Conservation (phyloP, 2,888 invertebrate species). For the Pediacus dermestoides region DNA sequence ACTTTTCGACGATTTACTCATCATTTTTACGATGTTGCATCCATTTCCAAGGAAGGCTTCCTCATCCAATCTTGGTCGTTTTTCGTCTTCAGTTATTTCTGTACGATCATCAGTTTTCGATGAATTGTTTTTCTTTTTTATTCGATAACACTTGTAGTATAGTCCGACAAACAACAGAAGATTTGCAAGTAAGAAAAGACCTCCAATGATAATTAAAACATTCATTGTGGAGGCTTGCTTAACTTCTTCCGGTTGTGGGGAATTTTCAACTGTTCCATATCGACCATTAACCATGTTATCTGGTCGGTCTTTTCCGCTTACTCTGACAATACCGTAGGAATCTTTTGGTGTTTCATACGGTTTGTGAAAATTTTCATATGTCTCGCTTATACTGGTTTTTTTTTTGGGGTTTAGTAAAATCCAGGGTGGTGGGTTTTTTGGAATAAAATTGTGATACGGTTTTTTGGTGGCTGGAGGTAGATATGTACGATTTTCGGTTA, state of each 20-base stretch:
- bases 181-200: conserved; percentile 71
- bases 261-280: conserved; percentile 45
- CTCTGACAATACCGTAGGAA: conserved; percentile 25
- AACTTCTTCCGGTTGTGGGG: conserved; percentile 43
- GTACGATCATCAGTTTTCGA: conserved; percentile 53
- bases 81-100: conserved; percentile 33
- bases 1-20: conserved; percentile 51
- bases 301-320: conserved; percentile 21
- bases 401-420: conserved; percentile 7
- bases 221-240: conserved; percentile 52
- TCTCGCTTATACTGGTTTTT: conserved; percentile 15
- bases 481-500: conserved; percentile 32
- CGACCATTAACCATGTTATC: conserved; percentile 24
- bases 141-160: conserved; percentile 63
- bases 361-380: conserved; percentile 30
- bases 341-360: conserved; percentile 8
- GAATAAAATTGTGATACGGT: no score
- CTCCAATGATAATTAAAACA: conserved; percentile 61
- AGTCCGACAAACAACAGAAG: conserved; percentile 65
- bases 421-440: conserved; percentile 23
- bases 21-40: conserved; percentile 59
- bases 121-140: conserved; percentile 51
- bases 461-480: conserved; percentile 28
- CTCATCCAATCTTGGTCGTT: conserved; percentile 44
- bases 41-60: conserved; percentile 50